Conservation (phyloP, 92 coral and sea anemone species). For the Epizoanthus illoricatus region DNA sequence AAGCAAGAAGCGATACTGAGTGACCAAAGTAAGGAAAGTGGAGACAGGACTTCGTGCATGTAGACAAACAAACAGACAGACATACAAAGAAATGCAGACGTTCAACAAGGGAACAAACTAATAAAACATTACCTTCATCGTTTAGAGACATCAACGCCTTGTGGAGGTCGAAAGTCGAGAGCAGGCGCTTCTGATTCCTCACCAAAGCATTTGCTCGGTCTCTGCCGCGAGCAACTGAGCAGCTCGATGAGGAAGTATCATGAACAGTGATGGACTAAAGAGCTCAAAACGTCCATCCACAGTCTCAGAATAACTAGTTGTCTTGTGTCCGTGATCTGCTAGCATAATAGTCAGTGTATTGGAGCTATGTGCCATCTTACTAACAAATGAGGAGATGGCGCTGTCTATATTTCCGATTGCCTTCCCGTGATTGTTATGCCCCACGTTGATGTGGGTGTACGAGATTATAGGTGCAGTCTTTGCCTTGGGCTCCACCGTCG, state of each 20-base stretch:
- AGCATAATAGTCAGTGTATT: slow-evolving; percentile 47
- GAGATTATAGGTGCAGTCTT: slow-evolving; percentile 18
- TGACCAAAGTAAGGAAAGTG: no score
- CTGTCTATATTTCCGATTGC: slow-evolving; percentile 53
- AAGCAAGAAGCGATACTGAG: no score
- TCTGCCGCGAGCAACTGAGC: slow-evolving; percentile 44
- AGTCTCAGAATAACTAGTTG: slow-evolving; percentile 35
- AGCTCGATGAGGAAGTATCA: slow-evolving; percentile 39
- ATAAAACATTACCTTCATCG: slow-evolving; percentile 31
- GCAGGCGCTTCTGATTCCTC: slow-evolving; percentile 44
- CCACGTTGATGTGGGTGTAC: slow-evolving; percentile 49
- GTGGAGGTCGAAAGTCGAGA: slow-evolving; percentile 51
- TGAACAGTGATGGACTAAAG: slow-evolving; percentile 45
- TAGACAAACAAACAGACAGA: no score
- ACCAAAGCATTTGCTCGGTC: slow-evolving; percentile 37
- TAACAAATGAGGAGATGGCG: slow-evolving; percentile 37
- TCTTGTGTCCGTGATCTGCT: slow-evolving; percentile 58
- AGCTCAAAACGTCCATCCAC: slow-evolving; percentile 57
- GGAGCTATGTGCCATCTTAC: slow-evolving; percentile 21
- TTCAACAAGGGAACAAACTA: not conserved
- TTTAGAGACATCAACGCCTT: slow-evolving; percentile 46
- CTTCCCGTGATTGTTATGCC: slow-evolving; percentile 44
- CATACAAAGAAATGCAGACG: no score
- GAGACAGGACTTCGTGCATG: no score
- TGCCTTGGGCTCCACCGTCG: not conserved